Percentiles rank a stretch among this genome's conserved stretches.
Evolutionary conservation across 2,888 invertebrate genomes (phyloP).

Genomic region (Toxonevra muliebris): DNA sequence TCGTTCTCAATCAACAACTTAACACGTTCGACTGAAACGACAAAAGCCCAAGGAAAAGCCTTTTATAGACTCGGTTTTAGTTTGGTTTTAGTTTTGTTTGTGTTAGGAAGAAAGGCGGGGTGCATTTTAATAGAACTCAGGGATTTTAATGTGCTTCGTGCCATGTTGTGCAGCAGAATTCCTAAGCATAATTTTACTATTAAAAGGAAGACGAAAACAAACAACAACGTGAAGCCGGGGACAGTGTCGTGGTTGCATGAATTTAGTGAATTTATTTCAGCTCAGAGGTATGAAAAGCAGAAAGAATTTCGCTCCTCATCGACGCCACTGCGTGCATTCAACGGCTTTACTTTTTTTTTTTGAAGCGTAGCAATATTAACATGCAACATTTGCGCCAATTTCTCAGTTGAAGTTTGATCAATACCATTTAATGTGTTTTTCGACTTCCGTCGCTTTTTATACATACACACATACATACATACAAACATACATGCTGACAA

Average conservation of each 20-base stretch:
- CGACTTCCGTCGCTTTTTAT: constrained; percentile 56
- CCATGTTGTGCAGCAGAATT: constrained; percentile 61
- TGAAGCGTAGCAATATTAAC: constrained; percentile 22
- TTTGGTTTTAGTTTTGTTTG: neutral
- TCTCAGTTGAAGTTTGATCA: constrained; percentile 52
- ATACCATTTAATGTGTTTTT: constrained; percentile 48
- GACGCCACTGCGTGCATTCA: neutral
- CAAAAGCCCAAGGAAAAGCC: constrained; percentile 41
- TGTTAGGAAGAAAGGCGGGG: constrained; percentile 5
- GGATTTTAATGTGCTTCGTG: constrained; percentile 61
- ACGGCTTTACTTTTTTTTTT: neutral
- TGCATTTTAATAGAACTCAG: constrained; percentile 29
- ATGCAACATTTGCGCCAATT: constrained; percentile 43
- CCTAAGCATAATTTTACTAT: constrained; percentile 51
- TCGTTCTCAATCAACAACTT: constrained; percentile 25
- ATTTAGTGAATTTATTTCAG: too few species aligned
- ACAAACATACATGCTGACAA: neutral
- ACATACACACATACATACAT: constrained; percentile 72
- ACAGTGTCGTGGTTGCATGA: neutral
- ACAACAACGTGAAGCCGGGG: constrained; percentile 4
- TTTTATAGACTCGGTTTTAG: constrained; percentile 59
- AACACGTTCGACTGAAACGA: constrained; percentile 33
- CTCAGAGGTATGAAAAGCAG: too few species aligned
- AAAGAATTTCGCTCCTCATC: too few species aligned
- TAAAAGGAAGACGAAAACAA: constrained; percentile 19